Base-by-base conservation (phyloP, 2,113 vertebrate genomes). In the Oceanites oceanicus region DNA sequence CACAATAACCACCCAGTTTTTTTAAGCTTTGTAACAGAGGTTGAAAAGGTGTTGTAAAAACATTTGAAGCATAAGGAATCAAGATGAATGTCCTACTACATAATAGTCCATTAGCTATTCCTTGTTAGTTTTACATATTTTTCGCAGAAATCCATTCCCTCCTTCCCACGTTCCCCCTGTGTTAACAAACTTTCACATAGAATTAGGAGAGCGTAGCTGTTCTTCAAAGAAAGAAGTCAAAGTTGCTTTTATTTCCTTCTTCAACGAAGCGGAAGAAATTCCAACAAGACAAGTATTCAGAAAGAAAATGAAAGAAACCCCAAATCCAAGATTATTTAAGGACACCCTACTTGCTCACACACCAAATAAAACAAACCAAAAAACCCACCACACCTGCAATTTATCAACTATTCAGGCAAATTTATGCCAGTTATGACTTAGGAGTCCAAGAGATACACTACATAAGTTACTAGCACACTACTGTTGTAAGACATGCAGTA, bases 351-450 rank as follows among this genome's bases (percentile, higher is more conserved):
- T 38, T 49, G 47, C 40, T 23, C 4, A 15, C 16, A 9, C 23
- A 36, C 34, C 10, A 53, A 77, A 72, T 14, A 40, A 49, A 38
- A 22, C 3, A 52, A 75, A 73, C 44, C 26, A 21, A 32, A 49
- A 42, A 56, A 36, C 7, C 16, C 25, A 45, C 10, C 29, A 65
- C 0, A 1, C 15, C 59, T 2, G 0, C 36, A 76, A 30, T 6
- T 9, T 56, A 83, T 7, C 22, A 82, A 29, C 10, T 23, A 2
- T 38, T 76, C 21, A 61, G 44, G 20, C 13, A 83, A 61, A 47
- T 58, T 53, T 85, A 70, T 15, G 16, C 23, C 26, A 66, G 30
- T 70, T 86, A 47, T 12, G 12, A 77, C 15, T 32, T 9, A 40
- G 10, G 40, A 85, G 26, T 29, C 15, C 59, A 81, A 29, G 59